Evolutionary conservation across 2,797 vertebrate genomes (phyloP).

Genomic region (Poecilia picta): DNA sequence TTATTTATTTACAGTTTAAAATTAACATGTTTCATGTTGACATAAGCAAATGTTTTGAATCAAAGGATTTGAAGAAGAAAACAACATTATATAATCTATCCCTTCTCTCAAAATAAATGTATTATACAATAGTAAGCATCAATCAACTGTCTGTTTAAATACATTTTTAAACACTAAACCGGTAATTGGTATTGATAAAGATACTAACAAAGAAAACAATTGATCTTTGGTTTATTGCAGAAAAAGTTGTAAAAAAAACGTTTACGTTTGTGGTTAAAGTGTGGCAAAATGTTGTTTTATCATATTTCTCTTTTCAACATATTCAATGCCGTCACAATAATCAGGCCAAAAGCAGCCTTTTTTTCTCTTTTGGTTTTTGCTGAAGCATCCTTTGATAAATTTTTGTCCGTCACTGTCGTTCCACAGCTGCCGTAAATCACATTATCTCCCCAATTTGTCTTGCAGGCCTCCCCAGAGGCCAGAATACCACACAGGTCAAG

Average conservation of each 20-base stretch:
- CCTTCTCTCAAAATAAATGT: too few species aligned
- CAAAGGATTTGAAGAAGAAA: too few species aligned
- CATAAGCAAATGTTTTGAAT: too few species aligned
- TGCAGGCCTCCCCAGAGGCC: slow-evolving; percentile 34
- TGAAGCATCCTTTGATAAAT: background rate
- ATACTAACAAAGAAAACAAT: too few species aligned
- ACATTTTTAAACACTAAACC: too few species aligned
- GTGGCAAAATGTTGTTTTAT: background rate
- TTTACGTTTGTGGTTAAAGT: background rate
- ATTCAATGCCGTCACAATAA: background rate
- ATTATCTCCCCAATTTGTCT: slow-evolving; percentile 53
- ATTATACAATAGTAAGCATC: too few species aligned
- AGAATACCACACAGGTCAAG: slow-evolving; percentile 54
- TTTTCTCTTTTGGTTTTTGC: background rate
- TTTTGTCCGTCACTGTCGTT: slow-evolving; percentile 27
- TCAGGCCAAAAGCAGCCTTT: background rate
- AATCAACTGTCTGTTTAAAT: too few species aligned
- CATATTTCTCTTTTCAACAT: background rate
- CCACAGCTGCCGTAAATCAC: slow-evolving; percentile 42
- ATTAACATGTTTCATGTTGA: too few species aligned
- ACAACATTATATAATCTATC: too few species aligned
- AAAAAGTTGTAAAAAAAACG: background rate
- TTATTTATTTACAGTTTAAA: too few species aligned
- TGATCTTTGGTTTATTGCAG: background rate
- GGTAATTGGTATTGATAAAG: too few species aligned